Evolutionary conservation across 2,888 invertebrate genomes (phyloP), one percentile per base, ranked within the genome.

Genomic region (Stenolophus ochropezus): DNA sequence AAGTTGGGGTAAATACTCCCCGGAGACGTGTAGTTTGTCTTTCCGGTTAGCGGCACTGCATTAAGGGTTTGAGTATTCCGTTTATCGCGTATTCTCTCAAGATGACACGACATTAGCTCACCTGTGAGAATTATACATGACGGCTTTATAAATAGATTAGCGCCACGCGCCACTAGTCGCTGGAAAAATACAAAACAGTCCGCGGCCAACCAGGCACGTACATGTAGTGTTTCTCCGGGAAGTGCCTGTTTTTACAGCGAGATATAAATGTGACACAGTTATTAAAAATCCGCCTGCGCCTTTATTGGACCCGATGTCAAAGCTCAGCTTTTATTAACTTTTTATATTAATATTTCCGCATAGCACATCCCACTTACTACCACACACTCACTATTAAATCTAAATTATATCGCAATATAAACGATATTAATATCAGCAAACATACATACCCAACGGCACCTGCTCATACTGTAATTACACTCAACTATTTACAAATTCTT

Each of bases 301-400:
- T 21, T 77, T 77, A 77, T 77, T 77, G 58, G 56, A 77, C 20
- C 27, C 14, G 58, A 56, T 77, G 76, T 77, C 76, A 77, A 77
- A 77, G 76, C 76, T 18, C 42, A n/a, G 76, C 76, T 77, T 77
- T 77, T 77, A 77, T 77, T 77, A 77, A 77, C 76, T 77, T 77
- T 77, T 77, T 77, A 77, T 77, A 77, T 77, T 77, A 77, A 77
- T 58, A 58, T 77, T 77, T 58, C 61, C 61, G 61, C 61, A 71
- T 71, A 71, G 33, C 71, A 8, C 8, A 42, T 42, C 33, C 33
- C 33, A 42, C 33, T 42, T 42, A 42, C 33, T 6, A 42, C 6
- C 33, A 11, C 2, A 42, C 11, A 3, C 33, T 42, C 33, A 42
- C 33, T 42, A 42, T 42, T 42, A 42, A 42, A 42, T 42, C 33